These are phyloP conservation scores for Calypte anna DNA, from an alignment of 2,113 vertebrate species.

Conservation along the genomic window DNA sequence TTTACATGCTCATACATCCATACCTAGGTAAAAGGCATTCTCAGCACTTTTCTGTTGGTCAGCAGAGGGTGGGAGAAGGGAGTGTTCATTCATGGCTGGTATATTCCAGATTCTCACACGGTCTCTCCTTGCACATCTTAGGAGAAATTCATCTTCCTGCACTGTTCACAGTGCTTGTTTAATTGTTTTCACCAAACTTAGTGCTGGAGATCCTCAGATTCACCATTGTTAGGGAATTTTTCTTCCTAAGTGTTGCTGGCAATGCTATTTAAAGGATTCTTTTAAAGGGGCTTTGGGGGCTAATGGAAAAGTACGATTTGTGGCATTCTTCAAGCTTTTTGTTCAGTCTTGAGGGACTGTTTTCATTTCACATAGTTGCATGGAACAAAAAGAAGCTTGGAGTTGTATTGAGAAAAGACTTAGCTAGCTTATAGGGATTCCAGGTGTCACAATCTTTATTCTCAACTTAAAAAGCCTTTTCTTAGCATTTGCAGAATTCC, in stretches of 20 bases:
- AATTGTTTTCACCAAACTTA: background rate
- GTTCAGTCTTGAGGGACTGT: background rate
- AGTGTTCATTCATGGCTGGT: background rate
- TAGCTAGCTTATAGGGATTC: background rate
- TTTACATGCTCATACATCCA: background rate
- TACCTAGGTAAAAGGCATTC: background rate
- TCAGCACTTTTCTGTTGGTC: background rate
- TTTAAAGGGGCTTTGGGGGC: background rate
- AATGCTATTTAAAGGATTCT: background rate
- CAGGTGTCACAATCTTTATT: background rate
- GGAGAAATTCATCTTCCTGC: background rate
- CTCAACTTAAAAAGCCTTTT: slow-evolving; percentile 34
- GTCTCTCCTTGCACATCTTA: background rate
- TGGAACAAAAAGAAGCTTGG: background rate
- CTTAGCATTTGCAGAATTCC: background rate
- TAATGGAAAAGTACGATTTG: background rate
- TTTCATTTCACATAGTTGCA: background rate
- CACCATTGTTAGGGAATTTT: background rate
- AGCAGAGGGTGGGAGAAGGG: background rate
- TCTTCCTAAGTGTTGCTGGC: background rate
- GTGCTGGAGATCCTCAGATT: background rate
- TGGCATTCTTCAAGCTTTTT: background rate
- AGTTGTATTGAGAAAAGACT: slow-evolving; percentile 1
- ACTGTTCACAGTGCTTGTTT: background rate
- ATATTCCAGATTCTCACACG: background rate